These are phyloP conservation scores for Megaleporinus macrocephalus DNA, from an alignment of 2,113 vertebrate genomes.

Conservation along the genomic window DNA sequence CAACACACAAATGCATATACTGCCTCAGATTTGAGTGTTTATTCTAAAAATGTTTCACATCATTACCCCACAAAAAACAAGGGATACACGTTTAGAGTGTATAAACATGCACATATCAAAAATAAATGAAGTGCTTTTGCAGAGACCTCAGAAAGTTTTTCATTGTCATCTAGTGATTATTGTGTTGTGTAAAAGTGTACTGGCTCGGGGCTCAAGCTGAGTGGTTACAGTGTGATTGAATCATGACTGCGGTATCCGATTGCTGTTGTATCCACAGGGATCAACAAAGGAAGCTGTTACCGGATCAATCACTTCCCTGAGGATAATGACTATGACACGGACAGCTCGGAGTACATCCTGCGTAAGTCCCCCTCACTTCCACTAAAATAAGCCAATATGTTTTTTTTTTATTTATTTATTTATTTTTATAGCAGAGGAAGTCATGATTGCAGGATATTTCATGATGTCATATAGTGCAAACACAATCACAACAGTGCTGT, in stretches of 20 bases:
- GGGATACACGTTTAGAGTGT: too few relatives aligned
- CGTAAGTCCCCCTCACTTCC: slow-evolving; percentile 82
- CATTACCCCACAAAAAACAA: too few relatives aligned
- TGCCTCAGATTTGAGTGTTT: too few relatives aligned
- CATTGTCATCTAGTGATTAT: neutral
- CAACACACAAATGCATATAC: too few relatives aligned
- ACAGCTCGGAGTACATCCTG: slow-evolving; percentile 96
- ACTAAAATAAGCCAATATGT: neutral
- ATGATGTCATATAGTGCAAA: too few relatives aligned
- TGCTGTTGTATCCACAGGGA: slow-evolving; percentile 75
- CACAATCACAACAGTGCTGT: too few relatives aligned
- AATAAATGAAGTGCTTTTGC: too few relatives aligned
- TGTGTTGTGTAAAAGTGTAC: neutral
- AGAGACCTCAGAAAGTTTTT: neutral
- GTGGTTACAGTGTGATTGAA: neutral
- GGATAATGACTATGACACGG: slow-evolving; percentile 95
- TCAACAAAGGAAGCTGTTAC: slow-evolving; percentile 95
- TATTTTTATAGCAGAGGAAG: too few relatives aligned
- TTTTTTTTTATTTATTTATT: too few relatives aligned
- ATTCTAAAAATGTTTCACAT: too few relatives aligned
- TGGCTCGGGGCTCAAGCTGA: neutral
- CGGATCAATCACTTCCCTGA: slow-evolving; percentile 98
- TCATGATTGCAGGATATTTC: neutral
- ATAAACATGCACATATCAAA: too few relatives aligned
- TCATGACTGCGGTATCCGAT: slow-evolving; percentile 8